Percentiles rank a stretch among this genome's conserved stretches.
Conservation (phyloP, 2,888 invertebrate genomes). For the Lapara coniferarum region DNA sequence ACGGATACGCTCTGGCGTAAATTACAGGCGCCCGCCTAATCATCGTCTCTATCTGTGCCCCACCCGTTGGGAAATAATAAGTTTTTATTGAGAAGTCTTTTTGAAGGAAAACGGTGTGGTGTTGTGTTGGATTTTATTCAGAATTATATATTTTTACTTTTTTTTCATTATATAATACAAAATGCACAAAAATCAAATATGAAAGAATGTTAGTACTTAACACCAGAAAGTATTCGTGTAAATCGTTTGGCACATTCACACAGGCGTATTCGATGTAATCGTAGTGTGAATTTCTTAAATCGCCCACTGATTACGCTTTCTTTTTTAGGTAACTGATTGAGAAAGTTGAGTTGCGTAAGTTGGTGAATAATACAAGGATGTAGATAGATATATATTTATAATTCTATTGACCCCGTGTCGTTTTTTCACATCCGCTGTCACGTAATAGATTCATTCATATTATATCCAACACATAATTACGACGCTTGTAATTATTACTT, state of each 20-base stretch:
- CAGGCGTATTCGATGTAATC: too few relatives aligned
- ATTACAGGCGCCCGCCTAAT: conserved; percentile 39
- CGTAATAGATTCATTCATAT: conserved; percentile 8
- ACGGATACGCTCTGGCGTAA: conserved; percentile 52
- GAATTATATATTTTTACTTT: not conserved
- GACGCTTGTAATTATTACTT: conserved; percentile 3
- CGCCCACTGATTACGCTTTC: not conserved
- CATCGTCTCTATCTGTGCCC: not conserved
- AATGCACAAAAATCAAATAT: not conserved
- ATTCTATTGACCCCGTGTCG: not conserved
- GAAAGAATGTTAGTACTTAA: too few relatives aligned
- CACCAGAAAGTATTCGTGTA: too few relatives aligned
- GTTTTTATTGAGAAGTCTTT: not conserved
- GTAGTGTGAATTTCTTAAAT: not conserved
- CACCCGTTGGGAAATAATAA: conserved; percentile 15
- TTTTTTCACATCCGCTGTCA: conserved; percentile 3
- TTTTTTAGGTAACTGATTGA: not conserved
- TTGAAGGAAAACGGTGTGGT: not conserved
- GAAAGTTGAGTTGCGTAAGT: conserved; percentile 11
- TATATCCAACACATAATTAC: not conserved
- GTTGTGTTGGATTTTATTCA: not conserved
- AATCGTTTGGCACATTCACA: too few relatives aligned
- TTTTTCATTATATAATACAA: not conserved
- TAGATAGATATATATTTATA: conserved; percentile 6
- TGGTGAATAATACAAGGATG: conserved; percentile 13